Base-by-base conservation (phyloP, 1,140 invertebrate species). In the Drosophila pseudoananassae region DNA sequence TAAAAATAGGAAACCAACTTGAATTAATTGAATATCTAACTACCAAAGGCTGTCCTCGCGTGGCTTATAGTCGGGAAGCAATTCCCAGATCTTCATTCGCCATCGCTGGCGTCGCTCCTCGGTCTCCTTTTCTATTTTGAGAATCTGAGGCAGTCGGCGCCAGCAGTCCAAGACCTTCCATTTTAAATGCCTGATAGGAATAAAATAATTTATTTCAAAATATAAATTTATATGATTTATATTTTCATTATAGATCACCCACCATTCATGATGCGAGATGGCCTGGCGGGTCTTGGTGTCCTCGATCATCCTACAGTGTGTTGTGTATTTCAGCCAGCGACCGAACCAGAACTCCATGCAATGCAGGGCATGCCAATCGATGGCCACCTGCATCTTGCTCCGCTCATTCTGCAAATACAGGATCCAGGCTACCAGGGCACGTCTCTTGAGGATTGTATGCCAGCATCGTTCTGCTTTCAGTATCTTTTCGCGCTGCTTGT, bases 51-150 rank as follows among this genome's bases (percentile, higher is more conserved):
- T 89, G 15, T 88, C 79, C 55, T 93, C 93, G 17, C 75, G 51
- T 2, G 94, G 94, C 29, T 92, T 92, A 76, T 94, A 95, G 82
- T 95, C 94, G 2, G 95, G 94, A 36, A 95, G 85, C 17, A 95
- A 93, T 90, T 94, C 93, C 88, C 93, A 93, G 9, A 95, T 95
- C 91, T 94, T 95, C 77, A 94, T 87, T 29, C 94, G 92, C 95
- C 95, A 95, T 80, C 93, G 93, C 60, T 93, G 91, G 78, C 94
- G 94, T 55, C 94, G 93, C 49, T 93, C 92, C 65, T 95, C 94
- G 43, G 94, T 94, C 63, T 94, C 93, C 76, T 93, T 93, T 90
- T 94, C 94, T 29, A 95, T 78, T 23, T 93, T 92, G 14, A 94
- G 92, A 25, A 95, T 89, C 31, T 93, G 93, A 4, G 94, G 94